Base-by-base conservation (phyloP, 2,888 invertebrate species). In the Fissipunctia ypsillon region DNA sequence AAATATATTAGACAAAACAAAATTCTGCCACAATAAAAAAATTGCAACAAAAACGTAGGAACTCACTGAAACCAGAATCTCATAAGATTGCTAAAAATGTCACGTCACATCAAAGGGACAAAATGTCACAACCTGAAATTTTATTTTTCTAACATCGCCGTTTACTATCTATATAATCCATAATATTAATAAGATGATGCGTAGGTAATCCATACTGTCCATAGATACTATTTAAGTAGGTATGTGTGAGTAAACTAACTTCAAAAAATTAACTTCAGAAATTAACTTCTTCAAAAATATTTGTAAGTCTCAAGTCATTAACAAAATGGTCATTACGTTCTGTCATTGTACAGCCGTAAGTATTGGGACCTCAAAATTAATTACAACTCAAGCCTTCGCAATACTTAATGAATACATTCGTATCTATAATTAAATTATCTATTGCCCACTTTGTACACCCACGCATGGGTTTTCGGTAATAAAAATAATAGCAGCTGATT, bases 391-490 rank as follows among this genome's bases (percentile, higher is more conserved):
- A 71, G 57, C 69, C 78, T 81, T 82, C 80, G 84, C 80, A 86
- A 89, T 78, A 76, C 73, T 84, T 90, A 89, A 90, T 86, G 87
- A 89, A 89, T 86, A 87, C 88, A 89, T 91, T 90, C 87, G 88
- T 88, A 84, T 86, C 85, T 88, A 85, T 88, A 90, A 91, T 90
- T 90, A 90, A 90, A 91, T 90, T 87, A 89, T 88, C 84, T 88
- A 88, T 90, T 89, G 89, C 89, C 88, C 88, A 89, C 87, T 88
- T 89, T 87, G 80, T 85, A 87, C 89, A 87, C 92, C 92, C 88
- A 92, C 91, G 87, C 87, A n/a, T 87, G 84, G 85, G 79, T 79
- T 76, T 84, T 84, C 84, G 86, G 86, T 87, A 83, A 87, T 87
- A 85, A 88, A 89, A 88, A 89, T 89, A 88, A 88, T 87, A 86